Evolutionary conservation across 2,888 invertebrate species (phyloP).

Genomic region (Ophion obscuratus): DNA sequence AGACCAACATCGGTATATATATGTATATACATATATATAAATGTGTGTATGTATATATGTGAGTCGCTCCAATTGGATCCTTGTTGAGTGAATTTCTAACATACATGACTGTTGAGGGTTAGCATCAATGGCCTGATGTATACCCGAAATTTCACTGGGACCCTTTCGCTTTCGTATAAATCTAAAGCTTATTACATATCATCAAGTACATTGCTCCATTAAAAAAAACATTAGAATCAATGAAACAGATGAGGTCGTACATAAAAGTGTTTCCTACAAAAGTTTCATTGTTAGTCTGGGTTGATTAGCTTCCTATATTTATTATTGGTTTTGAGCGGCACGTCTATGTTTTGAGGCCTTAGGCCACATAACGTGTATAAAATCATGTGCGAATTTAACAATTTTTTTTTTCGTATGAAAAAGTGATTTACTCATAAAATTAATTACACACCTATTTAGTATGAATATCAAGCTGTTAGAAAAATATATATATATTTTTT

Average conservation of each 20-base stretch:
- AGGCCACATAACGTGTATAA: too few species aligned
- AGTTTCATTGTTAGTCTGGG: too few species aligned
- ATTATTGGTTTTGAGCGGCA: too few species aligned
- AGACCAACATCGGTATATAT: not conserved
- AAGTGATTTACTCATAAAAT: too few species aligned
- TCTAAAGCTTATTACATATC: constrained; percentile 16
- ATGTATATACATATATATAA: not conserved
- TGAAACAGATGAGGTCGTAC: not conserved
- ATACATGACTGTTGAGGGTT: constrained; percentile 21
- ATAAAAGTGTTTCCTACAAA: too few species aligned
- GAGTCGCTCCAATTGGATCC: constrained; percentile 21
- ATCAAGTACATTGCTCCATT: not conserved
- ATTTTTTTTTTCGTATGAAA: too few species aligned
- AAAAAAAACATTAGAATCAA: not conserved
- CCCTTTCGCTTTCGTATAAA: constrained; percentile 4
- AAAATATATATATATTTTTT: too few species aligned
- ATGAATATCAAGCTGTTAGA: too few species aligned
- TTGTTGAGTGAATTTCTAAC: constrained; percentile 49
- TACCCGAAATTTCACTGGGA: constrained; percentile 50
- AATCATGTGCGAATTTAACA: too few species aligned
- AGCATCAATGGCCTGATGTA: constrained; percentile 15
- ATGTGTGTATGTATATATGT: not conserved
- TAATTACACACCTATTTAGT: too few species aligned
- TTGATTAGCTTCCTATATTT: too few species aligned
- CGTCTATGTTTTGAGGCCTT: too few species aligned